Percentiles rank a stretch among this genome's conserved stretches.
Conservation (phyloP, 2,797 vertebrate species). For the Phaenicophaeus curvirostris region DNA sequence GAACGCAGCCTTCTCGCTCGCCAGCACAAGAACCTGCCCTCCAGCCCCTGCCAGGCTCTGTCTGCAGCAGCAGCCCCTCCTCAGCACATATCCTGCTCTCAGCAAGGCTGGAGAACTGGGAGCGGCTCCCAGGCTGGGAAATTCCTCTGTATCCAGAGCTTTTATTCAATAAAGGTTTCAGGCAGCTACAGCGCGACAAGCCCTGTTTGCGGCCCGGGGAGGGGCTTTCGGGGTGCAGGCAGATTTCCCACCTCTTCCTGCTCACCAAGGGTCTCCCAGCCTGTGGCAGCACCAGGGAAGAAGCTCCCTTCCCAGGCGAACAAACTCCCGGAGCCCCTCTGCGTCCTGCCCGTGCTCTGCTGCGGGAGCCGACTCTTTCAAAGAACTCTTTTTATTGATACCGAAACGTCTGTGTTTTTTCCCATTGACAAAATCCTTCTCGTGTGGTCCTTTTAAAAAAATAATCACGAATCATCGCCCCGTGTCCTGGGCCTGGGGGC, state of each 20-base stretch:
- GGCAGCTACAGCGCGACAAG: constrained; percentile 16
- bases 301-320: background rate
- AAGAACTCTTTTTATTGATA: constrained; percentile 83
- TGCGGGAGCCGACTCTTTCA: background rate
- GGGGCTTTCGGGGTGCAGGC: background rate
- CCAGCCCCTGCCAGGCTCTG: background rate
- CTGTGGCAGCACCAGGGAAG: background rate
- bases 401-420: constrained; percentile 44
- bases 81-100: background rate
- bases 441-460: constrained; percentile 78
- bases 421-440: constrained; percentile 67
- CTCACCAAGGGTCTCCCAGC: background rate
- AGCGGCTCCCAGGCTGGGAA: background rate
- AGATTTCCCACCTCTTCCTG: background rate
- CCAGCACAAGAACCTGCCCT: background rate
- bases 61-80: background rate
- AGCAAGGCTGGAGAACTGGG: background rate
- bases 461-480: background rate
- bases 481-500: background rate
- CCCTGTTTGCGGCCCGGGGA: background rate
- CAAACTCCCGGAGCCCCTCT: accelerated
- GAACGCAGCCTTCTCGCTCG: background rate
- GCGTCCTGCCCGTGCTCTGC: accelerated
- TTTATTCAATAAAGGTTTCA: constrained; percentile 65
- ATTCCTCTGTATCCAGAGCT: constrained; percentile 53